Percentiles rank a stretch among this genome's conserved stretches.
Conservation (phyloP, 2,113 vertebrate genomes). For the Bufo bufo region DNA sequence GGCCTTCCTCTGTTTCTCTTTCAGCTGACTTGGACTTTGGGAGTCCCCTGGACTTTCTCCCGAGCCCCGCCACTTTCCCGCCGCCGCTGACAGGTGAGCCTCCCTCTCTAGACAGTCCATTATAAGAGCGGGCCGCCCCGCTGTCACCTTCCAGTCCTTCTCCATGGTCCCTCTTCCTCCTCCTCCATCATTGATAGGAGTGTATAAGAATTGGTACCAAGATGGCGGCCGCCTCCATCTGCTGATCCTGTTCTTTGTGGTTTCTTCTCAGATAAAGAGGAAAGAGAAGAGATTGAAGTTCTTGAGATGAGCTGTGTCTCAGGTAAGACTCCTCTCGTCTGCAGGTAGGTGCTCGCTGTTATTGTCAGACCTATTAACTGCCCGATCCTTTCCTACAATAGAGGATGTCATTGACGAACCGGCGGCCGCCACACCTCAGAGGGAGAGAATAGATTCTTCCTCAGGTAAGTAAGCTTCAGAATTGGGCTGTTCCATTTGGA, state of each 20-base stretch:
- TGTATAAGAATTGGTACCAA: too few relatives aligned
- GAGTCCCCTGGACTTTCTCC: neutral
- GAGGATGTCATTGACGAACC: neutral
- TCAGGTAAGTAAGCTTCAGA: neutral
- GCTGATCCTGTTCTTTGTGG: neutral
- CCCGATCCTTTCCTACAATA: neutral
- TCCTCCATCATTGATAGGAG: too few relatives aligned
- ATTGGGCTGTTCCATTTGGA: neutral
- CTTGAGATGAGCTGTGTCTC: neutral
- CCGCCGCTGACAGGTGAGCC: neutral
- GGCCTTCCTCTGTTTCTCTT: neutral
- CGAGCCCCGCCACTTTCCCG: neutral
- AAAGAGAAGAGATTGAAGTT: neutral
- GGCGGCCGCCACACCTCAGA: neutral
- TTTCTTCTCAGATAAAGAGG: neutral
- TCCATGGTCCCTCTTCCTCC: too few relatives aligned
- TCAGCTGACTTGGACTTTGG: neutral
- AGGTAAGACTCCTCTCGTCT: neutral
- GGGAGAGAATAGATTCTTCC: neutral
- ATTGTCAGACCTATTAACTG: neutral
- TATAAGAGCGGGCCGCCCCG: too few relatives aligned
- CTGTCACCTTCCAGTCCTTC: too few relatives aligned
- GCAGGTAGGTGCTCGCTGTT: neutral
- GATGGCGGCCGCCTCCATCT: neutral
- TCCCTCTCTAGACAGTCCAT: too few relatives aligned